Conservation (phyloP, 92 coral and sea anemone genomes). For the Paramuricea clavata region DNA sequence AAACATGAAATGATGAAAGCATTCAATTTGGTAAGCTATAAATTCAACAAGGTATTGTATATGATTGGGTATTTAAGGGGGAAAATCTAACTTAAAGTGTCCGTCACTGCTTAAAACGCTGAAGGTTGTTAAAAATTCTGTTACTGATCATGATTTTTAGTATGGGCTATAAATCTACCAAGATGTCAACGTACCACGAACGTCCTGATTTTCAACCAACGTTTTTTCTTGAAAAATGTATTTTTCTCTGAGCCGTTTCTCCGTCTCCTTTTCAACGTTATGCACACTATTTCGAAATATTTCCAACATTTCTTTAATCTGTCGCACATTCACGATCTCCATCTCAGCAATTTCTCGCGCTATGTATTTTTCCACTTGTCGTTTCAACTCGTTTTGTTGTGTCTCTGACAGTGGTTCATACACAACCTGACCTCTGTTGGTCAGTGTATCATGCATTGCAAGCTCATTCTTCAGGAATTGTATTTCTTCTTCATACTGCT, state of each 20-base stretch:
- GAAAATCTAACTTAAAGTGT: too few species aligned
- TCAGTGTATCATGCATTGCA: slow-evolving; percentile 98
- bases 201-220: slow-evolving; percentile 5
- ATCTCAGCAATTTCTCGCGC: slow-evolving; percentile 89
- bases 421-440: slow-evolving; percentile 97
- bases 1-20: too few species aligned
- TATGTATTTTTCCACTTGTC: slow-evolving; percentile 82
- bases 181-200: slow-evolving; percentile 7
- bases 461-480: slow-evolving; percentile 86
- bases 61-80: not conserved
- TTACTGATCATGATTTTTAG: not conserved
- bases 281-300: slow-evolving; percentile 83
- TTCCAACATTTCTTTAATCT: slow-evolving; percentile 92
- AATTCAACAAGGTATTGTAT: too few species aligned
- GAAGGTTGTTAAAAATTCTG: not conserved
- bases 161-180: not conserved
- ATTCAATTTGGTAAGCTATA: too few species aligned
- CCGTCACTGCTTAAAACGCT: too few species aligned
- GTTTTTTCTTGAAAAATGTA: slow-evolving; percentile 79
- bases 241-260: slow-evolving; percentile 83
- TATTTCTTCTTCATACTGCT: slow-evolving; percentile 91
- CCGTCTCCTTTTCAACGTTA: slow-evolving; percentile 80
- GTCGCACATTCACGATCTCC: slow-evolving; percentile 93
- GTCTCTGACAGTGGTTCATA: slow-evolving; percentile 95
- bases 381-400: slow-evolving; percentile 79